Evolutionary conservation across 2,797 vertebrate species (phyloP), one percentile per base, ranked within the genome.

Genomic region (Pteronotus mesoamericanus): DNA sequence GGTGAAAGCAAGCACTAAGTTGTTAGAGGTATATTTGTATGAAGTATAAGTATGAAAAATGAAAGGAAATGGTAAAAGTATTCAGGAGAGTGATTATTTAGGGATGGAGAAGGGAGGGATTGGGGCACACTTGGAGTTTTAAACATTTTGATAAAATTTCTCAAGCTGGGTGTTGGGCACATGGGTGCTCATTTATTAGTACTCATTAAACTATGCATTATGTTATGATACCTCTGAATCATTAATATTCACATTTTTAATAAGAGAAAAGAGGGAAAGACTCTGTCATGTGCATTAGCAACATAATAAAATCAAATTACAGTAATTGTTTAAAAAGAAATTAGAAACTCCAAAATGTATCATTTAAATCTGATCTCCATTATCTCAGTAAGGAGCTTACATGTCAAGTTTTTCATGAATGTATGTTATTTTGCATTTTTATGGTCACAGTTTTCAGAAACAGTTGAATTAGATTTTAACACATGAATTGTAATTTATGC

Each of bases 401-500:
- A 72, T 91, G 4, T 87, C 82, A 39, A 34, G 74, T 94, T 59
- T 89, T 95, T 71, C 26, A 75, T 92, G 78, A 94, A 59, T 72
- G 82, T 55, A 19, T 61, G 5, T 69, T 53, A 71, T 83, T 89
- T 97, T 61, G 59, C 11, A 59, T 94, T 89, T 97, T 95, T 94
- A 34, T 39, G 66, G 57, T 90, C 87, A 94, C 19, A 95, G 16
- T 22, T 2, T 97, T 95, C 64, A 96, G 86, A 96, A 97, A 95
- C 26, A 86, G 39, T 75, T 96, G 64, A 95, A 94, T 96, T 97
- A 96, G 91, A 84, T 57, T 96, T 77, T 90, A 48, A 91, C 39
- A 9, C 92, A 87, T 68, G 82, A 95, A 37, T 92, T 83, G 29
- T 94, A 71, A 94, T 37, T 95, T 91, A 84, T 75, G 11, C n/a